Conservation (phyloP, 2,113 vertebrate species). For the Pampusana beccarii region DNA sequence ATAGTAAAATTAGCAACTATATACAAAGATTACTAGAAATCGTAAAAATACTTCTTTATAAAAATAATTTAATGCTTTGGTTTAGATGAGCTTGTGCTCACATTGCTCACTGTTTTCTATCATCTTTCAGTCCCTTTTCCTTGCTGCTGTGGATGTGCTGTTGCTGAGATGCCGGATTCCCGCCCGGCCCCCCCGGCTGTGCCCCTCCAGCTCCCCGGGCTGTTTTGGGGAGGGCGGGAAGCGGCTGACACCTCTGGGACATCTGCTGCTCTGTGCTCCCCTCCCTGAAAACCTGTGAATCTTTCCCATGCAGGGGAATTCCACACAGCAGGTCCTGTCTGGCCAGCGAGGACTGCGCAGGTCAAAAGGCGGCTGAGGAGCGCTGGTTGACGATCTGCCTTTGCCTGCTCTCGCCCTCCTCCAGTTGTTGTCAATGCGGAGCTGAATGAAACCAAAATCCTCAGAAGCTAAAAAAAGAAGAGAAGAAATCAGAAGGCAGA, state of each 20-base stretch:
- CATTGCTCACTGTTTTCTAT: neutral
- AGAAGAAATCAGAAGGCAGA: neutral
- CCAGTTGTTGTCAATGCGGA: neutral
- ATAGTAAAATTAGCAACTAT: neutral
- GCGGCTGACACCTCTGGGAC: neutral
- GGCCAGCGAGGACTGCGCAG: neutral
- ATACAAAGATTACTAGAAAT: neutral
- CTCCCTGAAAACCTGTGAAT: neutral
- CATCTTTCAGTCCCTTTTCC: neutral
- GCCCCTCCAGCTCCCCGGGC: neutral
- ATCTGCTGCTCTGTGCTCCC: neutral
- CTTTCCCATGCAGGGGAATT: accelerated
- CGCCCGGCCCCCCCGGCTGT: neutral
- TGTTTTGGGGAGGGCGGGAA: neutral
- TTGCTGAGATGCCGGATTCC: neutral
- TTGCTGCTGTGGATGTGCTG: neutral
- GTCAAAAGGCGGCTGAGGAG: neutral
- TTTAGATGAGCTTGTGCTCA: neutral
- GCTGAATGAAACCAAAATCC: neutral
- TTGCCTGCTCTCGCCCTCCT: neutral
- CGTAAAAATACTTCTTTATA: neutral
- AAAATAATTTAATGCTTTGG: neutral
- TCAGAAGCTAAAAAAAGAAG: neutral
- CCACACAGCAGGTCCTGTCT: neutral
- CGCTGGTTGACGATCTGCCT: neutral